phyloP scores from a whole-genome alignment of 2,888 invertebrate species.

The Hirtodrosophila duncani region DNA sequence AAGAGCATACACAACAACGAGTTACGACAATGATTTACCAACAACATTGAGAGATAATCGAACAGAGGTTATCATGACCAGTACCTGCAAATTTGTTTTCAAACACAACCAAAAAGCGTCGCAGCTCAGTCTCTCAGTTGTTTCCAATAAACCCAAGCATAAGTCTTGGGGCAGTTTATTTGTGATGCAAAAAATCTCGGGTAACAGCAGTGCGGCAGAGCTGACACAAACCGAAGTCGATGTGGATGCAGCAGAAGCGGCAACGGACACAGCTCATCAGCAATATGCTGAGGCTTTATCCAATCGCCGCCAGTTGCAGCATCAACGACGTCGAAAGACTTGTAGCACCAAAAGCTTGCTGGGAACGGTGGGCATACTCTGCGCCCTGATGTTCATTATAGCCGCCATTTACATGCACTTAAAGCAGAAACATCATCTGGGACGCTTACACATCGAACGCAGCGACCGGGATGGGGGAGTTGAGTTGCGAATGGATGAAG shows the following conservation, averaged over 20 bases:
- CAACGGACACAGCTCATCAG: conserved; percentile 14
- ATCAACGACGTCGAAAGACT: conserved; percentile 1
- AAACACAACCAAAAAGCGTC: neutral
- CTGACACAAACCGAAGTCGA: neutral
- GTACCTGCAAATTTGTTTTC: conserved; percentile 6
- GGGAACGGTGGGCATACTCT: conserved; percentile 42
- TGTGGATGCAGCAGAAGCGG: neutral
- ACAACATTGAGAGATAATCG: conserved; percentile 30
- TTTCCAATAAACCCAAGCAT: no score
- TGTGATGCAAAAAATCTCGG: conserved; percentile 11
- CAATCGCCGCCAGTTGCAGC: neutral
- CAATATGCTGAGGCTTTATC: conserved; percentile 15
- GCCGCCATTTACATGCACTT: conserved; percentile 68
- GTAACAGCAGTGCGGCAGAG: conserved; percentile 14
- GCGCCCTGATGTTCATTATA: conserved; percentile 57
- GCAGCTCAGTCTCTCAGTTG: neutral
- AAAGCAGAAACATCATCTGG: conserved; percentile 57
- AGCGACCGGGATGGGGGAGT: neutral
- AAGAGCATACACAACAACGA: conserved; percentile 12
- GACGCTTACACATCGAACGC: conserved; percentile 49
- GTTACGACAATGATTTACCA: conserved; percentile 20
- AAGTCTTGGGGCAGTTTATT: neutral
- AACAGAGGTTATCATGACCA: conserved; percentile 26
- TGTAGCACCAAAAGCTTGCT: conserved; percentile 32
- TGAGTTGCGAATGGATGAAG: neutral